Base-by-base conservation (phyloP, 2,888 invertebrate species). In the Syrista parreyssii region DNA sequence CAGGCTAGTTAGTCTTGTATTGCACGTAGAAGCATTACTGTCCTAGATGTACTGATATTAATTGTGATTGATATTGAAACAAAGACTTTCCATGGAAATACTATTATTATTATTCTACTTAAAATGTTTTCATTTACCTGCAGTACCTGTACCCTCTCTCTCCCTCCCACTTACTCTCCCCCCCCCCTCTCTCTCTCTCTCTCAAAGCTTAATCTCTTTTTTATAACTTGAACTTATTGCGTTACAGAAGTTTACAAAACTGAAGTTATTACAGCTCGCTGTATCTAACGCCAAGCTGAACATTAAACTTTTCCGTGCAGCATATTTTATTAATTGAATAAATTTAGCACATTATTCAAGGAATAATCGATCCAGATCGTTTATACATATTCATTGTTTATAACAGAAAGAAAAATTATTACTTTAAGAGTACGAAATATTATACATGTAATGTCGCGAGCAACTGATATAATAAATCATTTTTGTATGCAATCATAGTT, bases 141-240 rank as follows among this genome's bases (percentile, higher is more conserved):
- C 40, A 40, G 15, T 6, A 40, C 40, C 15, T 40, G 15, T 40
- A 40, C 9, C 23, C 23, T 55, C 6, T 23, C 23, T 55, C 40
- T 15, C 6, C 15, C 15, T 40, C 33, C 4, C 33, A 3, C 33
- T 33, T 4, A 3, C 33, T 36, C 40, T 74, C 68, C 68, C 73
- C 74, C n/a, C n/a, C n/a, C n/a, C n/a, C 31, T 73, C 69, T 71
- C 73, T 73, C 68, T 15, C 32, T 55, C n/a, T 71, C n/a, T 31
- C 36, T 36, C n/a, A 68, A 35, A 33, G 36, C 72, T 32, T 34
- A 68, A 11, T 11, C 1, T 69, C 68, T 30, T 23, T 40, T 71
- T 76, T 74, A 23, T n/a, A 75, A 36, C 30, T 33, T 75, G 36
- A 74, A 76, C 76, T 76, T 79, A 75, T 79, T 79, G 76, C 79